Base-by-base conservation (phyloP, 2,797 vertebrate species). In the Microhierax caerulescens region DNA sequence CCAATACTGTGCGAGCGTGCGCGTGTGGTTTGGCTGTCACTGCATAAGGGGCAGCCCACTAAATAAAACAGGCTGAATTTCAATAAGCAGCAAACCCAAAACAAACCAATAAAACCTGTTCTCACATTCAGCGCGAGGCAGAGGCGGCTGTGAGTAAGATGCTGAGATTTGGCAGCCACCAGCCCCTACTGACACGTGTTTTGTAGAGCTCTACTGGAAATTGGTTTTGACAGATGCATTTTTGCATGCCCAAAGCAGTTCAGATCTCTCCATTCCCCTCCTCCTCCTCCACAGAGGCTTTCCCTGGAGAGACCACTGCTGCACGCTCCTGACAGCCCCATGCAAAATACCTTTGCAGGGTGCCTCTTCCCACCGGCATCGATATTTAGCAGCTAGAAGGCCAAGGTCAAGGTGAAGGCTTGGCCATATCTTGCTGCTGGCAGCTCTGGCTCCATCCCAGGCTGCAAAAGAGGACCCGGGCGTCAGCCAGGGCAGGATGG, bases 301-400 rank as follows among this genome's bases (percentile, higher is more conserved):
- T 51, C 41, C 45, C 23, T 56, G 57, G 36, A 70, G 34, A 25
- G 10, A 1, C 3, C 0, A 0, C 60, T 23, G 47, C 43, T 2
- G 0, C 0, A 0, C 5, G 7, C 7, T n/a, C 60, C 17, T 53
- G 3, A 17, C 0, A 0, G 25, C 32, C 48, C 56, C 63, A 9
- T 1, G 5, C 5, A 20, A 39, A 80, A 61, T 14, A 12, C 25
- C 22, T 37, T 13, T 30, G 41, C 23, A 37, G 30, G 25, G 19
- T 19, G 17, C n/a, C 79, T 74, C 53, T 74, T 48, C 53, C 48
- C 56, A 1, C 0, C 3, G 63, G 34, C 23, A 1, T 12, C 15
- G 47, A 24, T 8, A 37, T 41, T 88, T 17, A 41, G 23, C 65
- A 68, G 12, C 14, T 37, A 34, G 65, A n/a, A 81, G 6, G 12